phyloP scores from a whole-genome alignment of 2,888 invertebrate genomes.

The Meiosimyza decipiens region DNA sequence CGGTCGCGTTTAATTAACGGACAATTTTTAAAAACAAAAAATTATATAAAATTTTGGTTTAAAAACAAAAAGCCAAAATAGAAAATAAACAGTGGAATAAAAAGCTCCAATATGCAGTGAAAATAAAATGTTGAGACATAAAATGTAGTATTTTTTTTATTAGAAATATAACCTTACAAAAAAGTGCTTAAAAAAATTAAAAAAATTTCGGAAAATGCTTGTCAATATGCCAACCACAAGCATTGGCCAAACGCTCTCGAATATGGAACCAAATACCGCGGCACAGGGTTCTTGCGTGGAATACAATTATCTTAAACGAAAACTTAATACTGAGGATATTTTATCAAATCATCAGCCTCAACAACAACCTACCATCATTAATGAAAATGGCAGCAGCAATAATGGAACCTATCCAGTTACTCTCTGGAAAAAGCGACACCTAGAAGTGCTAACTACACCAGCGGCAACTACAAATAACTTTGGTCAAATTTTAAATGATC shows the following conservation, averaged over 20 bases:
- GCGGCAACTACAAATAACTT: constrained; percentile 34
- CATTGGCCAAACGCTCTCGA: constrained; percentile 48
- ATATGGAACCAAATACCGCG: constrained; percentile 7
- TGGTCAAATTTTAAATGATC: constrained; percentile 31
- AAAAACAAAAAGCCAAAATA: constrained; percentile 17
- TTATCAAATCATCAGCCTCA: not conserved
- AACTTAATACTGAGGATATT: constrained; percentile 48
- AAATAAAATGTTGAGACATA: constrained; percentile 12
- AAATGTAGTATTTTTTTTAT: too few relatives aligned
- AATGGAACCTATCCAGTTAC: constrained; percentile 35
- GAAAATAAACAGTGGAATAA: constrained; percentile 16
- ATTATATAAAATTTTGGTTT: too few relatives aligned
- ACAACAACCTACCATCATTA: constrained; percentile 21
- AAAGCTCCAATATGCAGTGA: constrained; percentile 21
- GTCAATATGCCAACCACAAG: constrained; percentile 54
- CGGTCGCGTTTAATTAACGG: constrained; percentile 39
- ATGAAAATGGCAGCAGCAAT: constrained; percentile 40
- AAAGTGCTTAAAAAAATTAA: too few relatives aligned
- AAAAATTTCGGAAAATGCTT: constrained; percentile 49
- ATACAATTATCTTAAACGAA: constrained; percentile 62
- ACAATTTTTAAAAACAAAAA: too few relatives aligned
- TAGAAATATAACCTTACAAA: too few relatives aligned
- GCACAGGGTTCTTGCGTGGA: constrained; percentile 43
- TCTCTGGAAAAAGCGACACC: constrained; percentile 57
- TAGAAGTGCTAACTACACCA: constrained; percentile 40